Evolutionary conservation across 2,797 vertebrate species (phyloP).

Genomic region (Hydrolagus colliei): DNA sequence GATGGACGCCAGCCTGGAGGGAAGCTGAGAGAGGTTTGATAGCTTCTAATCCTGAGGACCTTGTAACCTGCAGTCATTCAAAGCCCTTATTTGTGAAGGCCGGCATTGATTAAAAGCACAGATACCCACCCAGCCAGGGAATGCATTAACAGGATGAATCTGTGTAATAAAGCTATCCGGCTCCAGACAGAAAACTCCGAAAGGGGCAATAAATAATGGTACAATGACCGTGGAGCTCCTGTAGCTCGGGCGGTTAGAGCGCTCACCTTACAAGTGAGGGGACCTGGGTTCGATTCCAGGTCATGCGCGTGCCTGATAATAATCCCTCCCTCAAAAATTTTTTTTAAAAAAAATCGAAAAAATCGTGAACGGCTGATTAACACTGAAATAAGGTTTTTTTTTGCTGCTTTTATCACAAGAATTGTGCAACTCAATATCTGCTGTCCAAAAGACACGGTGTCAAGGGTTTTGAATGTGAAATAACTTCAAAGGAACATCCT

Average conservation of each 20-base stretch:
- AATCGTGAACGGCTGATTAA: no score
- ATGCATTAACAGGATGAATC: constrained; percentile 23
- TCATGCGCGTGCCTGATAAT: no score
- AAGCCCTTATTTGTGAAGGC: neutral
- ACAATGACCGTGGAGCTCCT: neutral
- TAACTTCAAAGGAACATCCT: constrained; percentile 11
- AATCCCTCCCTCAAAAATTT: no score
- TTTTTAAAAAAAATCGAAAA: no score
- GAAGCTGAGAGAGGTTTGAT: neutral
- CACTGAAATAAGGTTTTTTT: no score
- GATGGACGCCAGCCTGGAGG: neutral
- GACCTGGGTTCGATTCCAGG: no score
- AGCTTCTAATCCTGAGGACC: neutral
- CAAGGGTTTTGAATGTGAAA: neutral
- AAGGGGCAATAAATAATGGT: neutral
- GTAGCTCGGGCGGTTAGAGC: no score
- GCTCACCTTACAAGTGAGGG: no score
- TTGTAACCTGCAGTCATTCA: neutral
- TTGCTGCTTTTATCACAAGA: no score
- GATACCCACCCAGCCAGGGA: neutral
- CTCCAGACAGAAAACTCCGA: constrained; percentile 11
- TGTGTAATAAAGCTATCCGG: neutral
- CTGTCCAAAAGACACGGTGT: neutral
- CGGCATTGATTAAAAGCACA: constrained; percentile 13
- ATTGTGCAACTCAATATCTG: neutral